Percentiles rank a stretch among this genome's conserved stretches.
Evolutionary conservation across 2,113 vertebrate species (phyloP).

Genomic region (Glaucidium brasilianum): DNA sequence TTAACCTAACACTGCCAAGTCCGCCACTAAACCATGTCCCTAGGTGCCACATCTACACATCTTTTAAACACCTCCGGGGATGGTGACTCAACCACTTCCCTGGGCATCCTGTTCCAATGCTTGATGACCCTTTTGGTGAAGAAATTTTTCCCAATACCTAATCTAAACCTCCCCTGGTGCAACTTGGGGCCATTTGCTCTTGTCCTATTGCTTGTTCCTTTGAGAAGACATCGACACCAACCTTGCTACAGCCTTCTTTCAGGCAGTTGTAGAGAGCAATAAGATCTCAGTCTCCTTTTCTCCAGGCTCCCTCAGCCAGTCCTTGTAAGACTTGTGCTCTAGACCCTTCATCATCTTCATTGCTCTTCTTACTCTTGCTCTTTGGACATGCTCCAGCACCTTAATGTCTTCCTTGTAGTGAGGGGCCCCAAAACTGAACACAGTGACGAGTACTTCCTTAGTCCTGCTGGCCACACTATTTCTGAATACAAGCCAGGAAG

Average conservation of each 20-base stretch:
- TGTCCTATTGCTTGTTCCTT: not conserved
- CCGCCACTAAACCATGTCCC: not conserved
- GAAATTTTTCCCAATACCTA: not conserved
- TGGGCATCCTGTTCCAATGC: not conserved
- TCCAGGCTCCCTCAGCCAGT: not conserved
- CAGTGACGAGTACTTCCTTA: not conserved
- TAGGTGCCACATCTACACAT: not conserved
- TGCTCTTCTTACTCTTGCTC: not conserved
- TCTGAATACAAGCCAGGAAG: not conserved
- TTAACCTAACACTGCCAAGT: not conserved
- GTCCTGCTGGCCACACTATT: not conserved
- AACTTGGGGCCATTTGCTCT: not conserved
- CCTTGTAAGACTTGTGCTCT: not conserved
- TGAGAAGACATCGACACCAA: not conserved
- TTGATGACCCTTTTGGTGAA: not conserved
- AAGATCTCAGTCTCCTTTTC: not conserved
- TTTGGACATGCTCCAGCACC: not conserved
- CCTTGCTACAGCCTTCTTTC: not conserved
- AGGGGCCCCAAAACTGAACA: not conserved
- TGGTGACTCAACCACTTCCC: not conserved
- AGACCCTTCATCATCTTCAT: not conserved
- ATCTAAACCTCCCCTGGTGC: not conserved
- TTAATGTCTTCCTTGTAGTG: not conserved
- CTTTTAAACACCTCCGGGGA: not conserved
- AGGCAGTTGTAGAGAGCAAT: not conserved